phyloP scores from a whole-genome alignment of 1,140 invertebrate genomes.

The Hycleus phaleratus region DNA sequence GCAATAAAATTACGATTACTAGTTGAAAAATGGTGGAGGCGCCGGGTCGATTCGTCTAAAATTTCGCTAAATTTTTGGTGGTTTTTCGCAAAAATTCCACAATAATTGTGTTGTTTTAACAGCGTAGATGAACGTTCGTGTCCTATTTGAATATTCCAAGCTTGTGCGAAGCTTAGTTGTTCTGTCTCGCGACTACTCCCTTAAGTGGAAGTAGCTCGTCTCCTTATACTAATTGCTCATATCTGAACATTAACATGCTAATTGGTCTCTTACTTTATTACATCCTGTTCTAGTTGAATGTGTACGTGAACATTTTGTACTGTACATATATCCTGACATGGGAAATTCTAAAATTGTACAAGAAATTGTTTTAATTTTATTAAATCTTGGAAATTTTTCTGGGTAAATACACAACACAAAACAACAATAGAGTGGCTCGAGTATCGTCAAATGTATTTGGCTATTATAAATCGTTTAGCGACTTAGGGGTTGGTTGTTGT shows the following conservation, averaged over 20 bases:
- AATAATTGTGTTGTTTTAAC: constrained; percentile 34
- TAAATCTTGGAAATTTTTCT: too few species aligned
- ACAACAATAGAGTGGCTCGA: constrained; percentile 1
- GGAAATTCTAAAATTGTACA: background rate
- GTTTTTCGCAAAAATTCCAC: background rate
- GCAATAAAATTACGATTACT: too few species aligned
- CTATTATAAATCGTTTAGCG: constrained; percentile 35
- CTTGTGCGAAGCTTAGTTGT: constrained; percentile 38
- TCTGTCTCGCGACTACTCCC: constrained; percentile 19
- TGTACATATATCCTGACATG: background rate
- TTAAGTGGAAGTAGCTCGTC: constrained; percentile 22
- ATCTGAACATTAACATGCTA: constrained; percentile 40
- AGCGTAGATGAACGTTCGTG: constrained; percentile 40
- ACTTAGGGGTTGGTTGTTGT: constrained; percentile 26
- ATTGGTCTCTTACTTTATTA: constrained; percentile 36
- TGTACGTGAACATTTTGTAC: constrained; percentile 18
- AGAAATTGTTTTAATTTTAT: background rate
- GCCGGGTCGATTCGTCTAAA: background rate
- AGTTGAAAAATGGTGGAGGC: constrained; percentile 1
- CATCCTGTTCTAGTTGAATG: constrained; percentile 31
- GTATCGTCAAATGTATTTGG: constrained; percentile 30
- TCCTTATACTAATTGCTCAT: constrained; percentile 39
- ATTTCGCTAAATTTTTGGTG: too few species aligned
- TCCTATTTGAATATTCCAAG: constrained; percentile 45
- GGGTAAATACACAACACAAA: background rate